A percentile compares a stretch with the other conserved stretches of the same genome.
phyloP scores from a whole-genome alignment of 2,888 invertebrate genomes.

The Sphecodes monilicornis region DNA sequence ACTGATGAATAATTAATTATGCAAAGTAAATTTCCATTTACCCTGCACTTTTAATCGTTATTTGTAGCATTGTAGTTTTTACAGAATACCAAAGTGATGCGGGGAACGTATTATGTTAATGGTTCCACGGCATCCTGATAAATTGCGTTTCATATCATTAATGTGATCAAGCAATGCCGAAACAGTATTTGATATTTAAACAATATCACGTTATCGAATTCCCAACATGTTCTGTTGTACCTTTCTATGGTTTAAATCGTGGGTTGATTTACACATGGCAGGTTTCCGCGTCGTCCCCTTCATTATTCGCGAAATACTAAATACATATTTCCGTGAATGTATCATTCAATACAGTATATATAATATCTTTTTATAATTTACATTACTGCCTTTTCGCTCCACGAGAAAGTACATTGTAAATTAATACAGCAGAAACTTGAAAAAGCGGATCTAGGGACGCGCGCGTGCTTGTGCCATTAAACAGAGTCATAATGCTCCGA shows the following conservation, averaged over 20 bases:
- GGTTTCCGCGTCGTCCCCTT: neutral
- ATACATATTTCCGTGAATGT: constrained; percentile 1
- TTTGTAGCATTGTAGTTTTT: neutral
- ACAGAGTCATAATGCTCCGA: neutral
- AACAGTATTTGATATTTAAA: neutral
- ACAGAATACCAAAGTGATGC: neutral
- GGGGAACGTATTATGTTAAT: constrained; percentile 17
- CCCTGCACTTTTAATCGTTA: neutral
- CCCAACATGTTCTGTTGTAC: neutral
- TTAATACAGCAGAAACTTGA: neutral
- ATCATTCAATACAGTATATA: neutral
- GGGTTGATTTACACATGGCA: constrained; percentile 13
- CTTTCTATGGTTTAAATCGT: neutral
- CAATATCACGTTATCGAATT: constrained; percentile 3
- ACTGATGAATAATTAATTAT: neutral
- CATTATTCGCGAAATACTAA: constrained; percentile 25
- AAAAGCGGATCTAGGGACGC: neutral
- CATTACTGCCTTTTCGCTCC: neutral
- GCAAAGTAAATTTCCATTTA: neutral
- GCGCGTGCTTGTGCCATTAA: neutral
- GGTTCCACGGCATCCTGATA: neutral
- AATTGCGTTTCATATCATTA: neutral
- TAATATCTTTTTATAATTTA: neutral
- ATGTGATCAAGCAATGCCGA: neutral
- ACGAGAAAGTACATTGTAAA: neutral